Evolutionary conservation across 2,797 vertebrate species (phyloP), one percentile per base, ranked within the genome.

Genomic region (Premnoplex brunnescens): DNA sequence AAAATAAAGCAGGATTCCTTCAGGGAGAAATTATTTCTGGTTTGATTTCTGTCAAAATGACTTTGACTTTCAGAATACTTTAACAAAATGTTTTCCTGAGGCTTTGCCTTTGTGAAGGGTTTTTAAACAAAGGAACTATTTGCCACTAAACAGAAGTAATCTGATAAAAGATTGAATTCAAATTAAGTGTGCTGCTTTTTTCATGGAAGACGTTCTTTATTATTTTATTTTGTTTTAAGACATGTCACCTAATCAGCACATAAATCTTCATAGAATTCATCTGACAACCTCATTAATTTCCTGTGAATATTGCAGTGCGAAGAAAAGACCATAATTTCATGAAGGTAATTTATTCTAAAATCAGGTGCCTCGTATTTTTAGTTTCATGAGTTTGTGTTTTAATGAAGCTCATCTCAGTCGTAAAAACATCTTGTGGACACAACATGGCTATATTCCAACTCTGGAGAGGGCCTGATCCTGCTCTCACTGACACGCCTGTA

Each of bases 11-110:
- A 95, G 91, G 97, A 97, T 97, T 97, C 97, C 97, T 98, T 98
- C 95, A 83, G 98, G 97, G 97, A 98, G 96, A 98, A 97, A 98
- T 98, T 97, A 97, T 97, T 98, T 97, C 96, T 97, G 89, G 76
- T 97, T 97, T 97, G 97, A 97, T 97, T 98, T 98, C 96, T 97
- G 96, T 97, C 97, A 97, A 97, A 97, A 98, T 96, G 94, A 97
- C 97, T 98, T 97, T 97, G 97, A 98, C 97, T 97, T 97, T 97
- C 97, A 96, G 86, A 97, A 95, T 94, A 85, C 94, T 94, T 96
- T 85, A 93, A 97, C 96, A 96, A 93, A 98, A 97, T 95, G 92
- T 90, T 95, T 96, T 97, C 96, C 95, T 88, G 43, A 76, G 97
- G 97, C 95, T 94, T 97, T 92, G 76, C 91, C 97, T 97, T 96